Evolutionary conservation across 1,140 invertebrate genomes (phyloP), one percentile per base, ranked within the genome.

Genomic region (Atta cephalotes): DNA sequence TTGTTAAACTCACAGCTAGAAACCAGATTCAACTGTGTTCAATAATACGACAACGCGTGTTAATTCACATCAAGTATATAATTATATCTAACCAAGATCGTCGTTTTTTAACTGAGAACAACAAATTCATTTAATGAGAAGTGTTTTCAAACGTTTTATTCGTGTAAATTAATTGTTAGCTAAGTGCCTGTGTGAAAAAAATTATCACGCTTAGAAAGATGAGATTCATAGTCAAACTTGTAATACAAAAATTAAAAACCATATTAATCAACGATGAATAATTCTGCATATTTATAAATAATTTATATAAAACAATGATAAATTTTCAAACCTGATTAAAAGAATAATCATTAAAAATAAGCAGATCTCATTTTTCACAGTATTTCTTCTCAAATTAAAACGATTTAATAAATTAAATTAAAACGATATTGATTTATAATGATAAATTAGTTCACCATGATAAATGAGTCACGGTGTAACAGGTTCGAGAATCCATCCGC

Each of bases 161-260:
- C 45, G 3, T 53, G 62, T 89, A 86, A 86, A 74, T 80, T 70
- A 70, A 10, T 80, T 51, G 45, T 79, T 25, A 58, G 31, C 10
- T 16, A 45, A 65, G 39, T 35, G 28, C 0, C 2, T 21, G 16
- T 25, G 10, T 14, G 3, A 35, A 35, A 9, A 53, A 18, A 81
- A 28, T 35, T 39, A 68, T 53, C 4, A 35, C 2, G 2, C 28
- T 28, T 14, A 9, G 14, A 49, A 56, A 39, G 14, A 25, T 2
- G 39, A 39, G 9, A 25, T 2, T 21, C 9, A 45, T 45, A 10
- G 10, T 45, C 39, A 49, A 6, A 16, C 18, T 51, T 79, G 1
- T 2, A 12, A 63, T 28, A 3, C 5, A n/a, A 3, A 14, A 28
- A 51, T 66, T 21, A 45, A 6, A 25, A 45, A 63, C 12, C 18